Conservation (phyloP, 2,797 vertebrate species). For the Protosalanx chinensis region DNA sequence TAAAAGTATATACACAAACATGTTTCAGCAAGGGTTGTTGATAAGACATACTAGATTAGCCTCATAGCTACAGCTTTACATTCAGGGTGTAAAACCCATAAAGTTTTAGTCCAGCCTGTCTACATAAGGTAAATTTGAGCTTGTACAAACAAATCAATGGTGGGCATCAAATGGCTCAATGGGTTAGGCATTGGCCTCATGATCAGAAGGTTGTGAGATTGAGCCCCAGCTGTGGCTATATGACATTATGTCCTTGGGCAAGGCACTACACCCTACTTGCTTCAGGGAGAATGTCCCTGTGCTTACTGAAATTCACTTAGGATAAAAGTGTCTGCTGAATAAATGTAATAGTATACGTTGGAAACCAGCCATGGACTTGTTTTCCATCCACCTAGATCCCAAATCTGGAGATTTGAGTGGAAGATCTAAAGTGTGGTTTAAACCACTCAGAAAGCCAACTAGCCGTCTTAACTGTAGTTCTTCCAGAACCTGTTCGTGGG, state of each 20-base stretch:
- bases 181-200: too few species aligned
- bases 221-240: too few species aligned
- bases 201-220: too few species aligned
- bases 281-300: too few species aligned
- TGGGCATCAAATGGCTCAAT: not conserved
- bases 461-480: not conserved
- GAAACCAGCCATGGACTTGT: not conserved
- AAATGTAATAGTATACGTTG: too few species aligned
- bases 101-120: not conserved
- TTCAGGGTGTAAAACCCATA: not conserved
- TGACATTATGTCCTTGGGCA: too few species aligned
- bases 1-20: not conserved
- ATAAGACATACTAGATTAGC: not conserved
- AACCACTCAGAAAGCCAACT: not conserved
- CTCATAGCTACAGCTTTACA: not conserved
- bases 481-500: not conserved
- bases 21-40: constrained; percentile 2
- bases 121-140: not conserved
- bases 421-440: not conserved
- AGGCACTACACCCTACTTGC: too few species aligned
- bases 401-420: not conserved
- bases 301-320: too few species aligned
- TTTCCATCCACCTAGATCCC: not conserved
- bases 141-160: not conserved
- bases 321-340: too few species aligned